Evolutionary conservation across 92 coral and sea anemone genomes (phyloP), one percentile per base, ranked within the genome.

Genomic region (Phenganax marumi): DNA sequence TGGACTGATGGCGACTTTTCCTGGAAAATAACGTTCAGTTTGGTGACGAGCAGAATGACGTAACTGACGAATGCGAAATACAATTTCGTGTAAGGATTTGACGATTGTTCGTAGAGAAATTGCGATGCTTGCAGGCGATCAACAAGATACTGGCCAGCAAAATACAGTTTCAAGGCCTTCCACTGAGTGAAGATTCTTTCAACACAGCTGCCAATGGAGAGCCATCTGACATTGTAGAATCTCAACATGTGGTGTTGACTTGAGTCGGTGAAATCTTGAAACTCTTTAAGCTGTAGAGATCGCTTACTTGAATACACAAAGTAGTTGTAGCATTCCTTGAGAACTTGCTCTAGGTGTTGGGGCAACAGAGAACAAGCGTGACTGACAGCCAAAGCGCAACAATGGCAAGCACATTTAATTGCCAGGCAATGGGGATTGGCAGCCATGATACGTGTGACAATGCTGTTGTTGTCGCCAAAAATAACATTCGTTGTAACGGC

Each of bases 211-310:
- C 78, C 62, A 22, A 73, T 17, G 56, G 78, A 73, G 16, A 73
- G 78, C 78, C 78, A 73, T 73, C 78, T 73, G 78, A 73, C 39
- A 19, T 73, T 52, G 39, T 73, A 73, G 78, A 73, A 73, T 73
- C 75, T 69, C 18, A 69, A 51, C 75, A 69, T 69, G 25, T 51
- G 14, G 75, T 73, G 60, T 23, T 49, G 60, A 21, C 60, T 73
- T 48, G 60, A 73, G 56, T 48, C 24, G 6, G 60, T 73, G 24
- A 51, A 51, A 50, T 73, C 78, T 73, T 73, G 78, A 50, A 73
- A 73, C 25, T 50, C 60, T 50, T 50, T 6, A 73, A 73, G 49
- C 61, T 73, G 46, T 73, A 73, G 61, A 50, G 39, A 11, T 73
- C 61, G 61, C 39, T 73, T 73, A 19, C 78, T 73, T 14, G 78